These are phyloP conservation scores for Priocnemis perturbator DNA, from an alignment of 2,888 invertebrate species.

Conservation along the genomic window DNA sequence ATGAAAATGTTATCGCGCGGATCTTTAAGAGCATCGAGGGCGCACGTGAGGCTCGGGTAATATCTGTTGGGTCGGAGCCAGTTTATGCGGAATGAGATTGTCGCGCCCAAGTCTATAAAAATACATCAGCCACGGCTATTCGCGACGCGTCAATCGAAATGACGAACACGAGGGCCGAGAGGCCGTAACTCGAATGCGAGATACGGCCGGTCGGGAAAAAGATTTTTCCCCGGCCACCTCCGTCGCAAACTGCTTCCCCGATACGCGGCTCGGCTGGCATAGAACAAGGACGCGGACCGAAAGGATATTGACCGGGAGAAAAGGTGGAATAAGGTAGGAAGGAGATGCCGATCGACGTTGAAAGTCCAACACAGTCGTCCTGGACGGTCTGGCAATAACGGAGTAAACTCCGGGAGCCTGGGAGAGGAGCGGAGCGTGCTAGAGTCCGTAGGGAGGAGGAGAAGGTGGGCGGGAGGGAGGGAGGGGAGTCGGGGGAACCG, in stretches of 20 bases:
- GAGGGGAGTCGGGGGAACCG: neutral
- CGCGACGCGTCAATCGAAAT: neutral
- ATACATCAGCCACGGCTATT: too few species aligned
- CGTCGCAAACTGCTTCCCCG: slow-evolving; percentile 5
- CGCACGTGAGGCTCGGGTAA: too few species aligned
- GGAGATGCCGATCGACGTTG: slow-evolving; percentile 41
- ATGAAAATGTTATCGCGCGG: too few species aligned
- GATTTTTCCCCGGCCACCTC: slow-evolving; percentile 4
- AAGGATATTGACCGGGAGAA: slow-evolving; percentile 39
- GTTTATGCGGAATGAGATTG: too few species aligned
- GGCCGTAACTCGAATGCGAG: too few species aligned
- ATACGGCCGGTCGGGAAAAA: neutral
- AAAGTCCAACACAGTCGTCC: slow-evolving; percentile 48
- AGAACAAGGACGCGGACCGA: slow-evolving; percentile 21
- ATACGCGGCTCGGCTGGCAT: slow-evolving; percentile 3
- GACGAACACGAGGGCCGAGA: neutral
- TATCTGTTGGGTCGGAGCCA: too few species aligned
- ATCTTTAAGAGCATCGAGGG: too few species aligned
- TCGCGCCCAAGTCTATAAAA: too few species aligned
- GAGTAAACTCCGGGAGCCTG: slow-evolving; percentile 46
- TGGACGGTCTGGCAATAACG: slow-evolving; percentile 54
- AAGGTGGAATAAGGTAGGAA: slow-evolving; percentile 30
- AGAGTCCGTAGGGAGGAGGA: slow-evolving; percentile 23
- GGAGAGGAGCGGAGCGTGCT: slow-evolving; percentile 38
- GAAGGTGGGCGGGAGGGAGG: slow-evolving; percentile 12